Base-by-base conservation (phyloP, 2,888 invertebrate species). In the Galeruca laticollis region DNA sequence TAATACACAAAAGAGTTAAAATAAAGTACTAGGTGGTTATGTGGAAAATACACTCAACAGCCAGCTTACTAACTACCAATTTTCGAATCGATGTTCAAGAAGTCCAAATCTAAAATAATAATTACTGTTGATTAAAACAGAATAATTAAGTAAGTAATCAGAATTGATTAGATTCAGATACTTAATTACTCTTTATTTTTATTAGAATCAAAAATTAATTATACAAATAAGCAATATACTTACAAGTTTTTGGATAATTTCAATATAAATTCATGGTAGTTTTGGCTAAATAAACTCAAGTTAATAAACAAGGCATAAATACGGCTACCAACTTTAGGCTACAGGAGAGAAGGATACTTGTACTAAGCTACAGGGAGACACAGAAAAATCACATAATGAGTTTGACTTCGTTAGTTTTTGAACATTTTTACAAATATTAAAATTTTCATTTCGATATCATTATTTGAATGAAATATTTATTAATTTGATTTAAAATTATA, bases 41-140 rank as follows among this genome's bases (percentile, higher is more conserved):
- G 60, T 62, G 67, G 65, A 69, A 73, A 72, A 69, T 69, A 70
- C 69, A 69, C 66, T 52, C 6, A 52, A 5, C 18, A 57, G 31
- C 33, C 26, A 56, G 15, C 31, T 56, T 56, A 56, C 21, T 10
- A 56, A 56, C 33, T 18, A 33, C 31, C 33, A 35, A 33, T 4
- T 54, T 26, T 26, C 4, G 26, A 26, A 26, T 26, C 26, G 26
- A 26, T 26, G 26, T 26, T 26, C 26, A 26, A 26, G 40, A 40
- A 40, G 26, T 26, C 26, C 26, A 26, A 26, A 26, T 26, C 26
- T 26, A 26, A 26, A 26, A 26, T 26, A 26, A 26, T 26, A 26
- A 26, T 26, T 26, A 26, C 26, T 26, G 4, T 26, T 26, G 26
- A 26, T 26, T 26, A 26, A 26, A 26, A 26, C 6, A 26, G 6